Conservation (phyloP, 1,140 invertebrate genomes). For the Drosophila elegans region DNA sequence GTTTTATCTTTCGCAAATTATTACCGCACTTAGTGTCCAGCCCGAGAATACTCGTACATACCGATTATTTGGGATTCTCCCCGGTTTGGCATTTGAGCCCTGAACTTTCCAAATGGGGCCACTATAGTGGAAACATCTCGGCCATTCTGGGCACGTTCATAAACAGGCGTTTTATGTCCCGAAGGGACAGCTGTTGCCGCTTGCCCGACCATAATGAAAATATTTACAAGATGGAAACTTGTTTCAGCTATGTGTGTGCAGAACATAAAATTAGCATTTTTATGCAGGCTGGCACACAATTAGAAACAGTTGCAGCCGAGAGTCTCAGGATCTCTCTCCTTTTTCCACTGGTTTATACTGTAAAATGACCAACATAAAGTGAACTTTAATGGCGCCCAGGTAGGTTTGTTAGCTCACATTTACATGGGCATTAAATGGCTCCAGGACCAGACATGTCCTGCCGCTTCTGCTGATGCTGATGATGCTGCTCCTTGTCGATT, state of each 20-base stretch:
- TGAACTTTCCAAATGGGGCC: conserved; percentile 19
- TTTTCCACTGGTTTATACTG: conserved; percentile 34
- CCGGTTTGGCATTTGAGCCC: conserved; percentile 30
- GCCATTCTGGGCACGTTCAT: conserved; percentile 57
- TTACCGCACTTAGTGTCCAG: conserved; percentile 41
- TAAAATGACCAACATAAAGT: conserved; percentile 72
- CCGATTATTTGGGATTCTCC: conserved; percentile 30
- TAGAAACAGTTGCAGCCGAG: conserved; percentile 45
- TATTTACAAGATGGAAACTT: conserved; percentile 64
- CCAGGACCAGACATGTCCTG: conserved; percentile 22
- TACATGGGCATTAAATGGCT: conserved; percentile 77
- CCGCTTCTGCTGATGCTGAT: background rate
- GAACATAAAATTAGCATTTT: conserved; percentile 80
- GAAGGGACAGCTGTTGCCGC: conserved; percentile 53
- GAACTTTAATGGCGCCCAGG: conserved; percentile 70
- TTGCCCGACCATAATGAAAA: conserved; percentile 50
- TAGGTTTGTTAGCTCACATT: conserved; percentile 59
- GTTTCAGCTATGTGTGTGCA: conserved; percentile 35
- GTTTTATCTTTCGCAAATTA: conserved; percentile 34
- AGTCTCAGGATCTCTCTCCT: background rate
- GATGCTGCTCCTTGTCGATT: conserved; percentile 41
- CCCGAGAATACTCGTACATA: background rate
- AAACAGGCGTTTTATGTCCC: conserved; percentile 55
- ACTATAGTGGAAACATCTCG: conserved; percentile 21
- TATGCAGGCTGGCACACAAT: conserved; percentile 66